Evolutionary conservation across 2,797 vertebrate species (phyloP), one percentile per base, ranked within the genome.

Genomic region (Eutrigla gurnardus): DNA sequence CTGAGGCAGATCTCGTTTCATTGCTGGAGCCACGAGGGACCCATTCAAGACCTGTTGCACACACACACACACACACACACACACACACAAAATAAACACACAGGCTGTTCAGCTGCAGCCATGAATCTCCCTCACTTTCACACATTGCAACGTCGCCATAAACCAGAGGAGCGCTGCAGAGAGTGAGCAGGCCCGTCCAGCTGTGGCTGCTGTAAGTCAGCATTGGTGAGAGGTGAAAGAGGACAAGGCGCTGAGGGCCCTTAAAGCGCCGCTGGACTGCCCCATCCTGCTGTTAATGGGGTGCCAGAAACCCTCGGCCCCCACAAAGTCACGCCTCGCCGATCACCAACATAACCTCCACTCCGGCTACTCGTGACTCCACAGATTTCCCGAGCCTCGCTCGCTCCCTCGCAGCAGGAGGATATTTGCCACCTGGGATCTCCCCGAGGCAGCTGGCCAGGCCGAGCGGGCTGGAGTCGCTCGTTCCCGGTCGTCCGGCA

Each of bases 261-360:
- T 84, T 90, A 88, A 91, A 91, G 79, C 64, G 7, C 79, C 57
- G 65, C 67, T 43, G 78, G 80, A 59, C 76, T 40, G 5, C 84
- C 85, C 84, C 79, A 78, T 92, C 86, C 87, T 88, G 89, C 89
- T 78, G 80, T 90, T 92, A 86, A 92, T 73, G 77, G 83, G 84
- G 87, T 89, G 84, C 85, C 79, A 85, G 86, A 82, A 82, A 85
- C 59, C 1, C 55, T 46, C 4, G 10, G 17, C 47, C 61, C 52
- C 64, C 37, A 55, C 39, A 52, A 52, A 64, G 81, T 86, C 84
- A 87, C 36, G 47, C 87, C 70, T 89, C 77, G 37, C 63, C 1
- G 77, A 54, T 84, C 65, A 62, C 68, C 73, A 18, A 64, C 80
- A 59, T 70, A 71, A 55, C 69, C 11, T 15, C 65, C 25, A n/a